phyloP scores from a whole-genome alignment of 1,140 invertebrate species.

The Antheraea mylitta region DNA sequence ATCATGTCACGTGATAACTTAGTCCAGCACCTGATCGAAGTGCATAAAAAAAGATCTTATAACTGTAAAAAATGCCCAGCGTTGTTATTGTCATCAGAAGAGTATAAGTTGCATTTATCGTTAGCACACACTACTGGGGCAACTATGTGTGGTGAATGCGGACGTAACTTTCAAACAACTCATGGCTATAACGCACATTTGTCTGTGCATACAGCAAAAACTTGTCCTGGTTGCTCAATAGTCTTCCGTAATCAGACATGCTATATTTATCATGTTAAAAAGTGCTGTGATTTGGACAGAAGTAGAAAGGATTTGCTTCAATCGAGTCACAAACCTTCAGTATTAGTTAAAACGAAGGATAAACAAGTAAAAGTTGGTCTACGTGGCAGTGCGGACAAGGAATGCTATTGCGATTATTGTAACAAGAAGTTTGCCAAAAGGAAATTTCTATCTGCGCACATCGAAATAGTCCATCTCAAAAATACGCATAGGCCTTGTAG shows the following conservation, averaged over 20 bases:
- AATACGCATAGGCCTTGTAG: conserved; percentile 56
- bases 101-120: conserved; percentile 34
- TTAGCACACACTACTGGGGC: conserved; percentile 39
- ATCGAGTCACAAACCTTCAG: conserved; percentile 37
- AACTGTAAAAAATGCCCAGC: conserved; percentile 55
- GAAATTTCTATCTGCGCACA: conserved; percentile 53
- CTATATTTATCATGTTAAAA: conserved; percentile 50
- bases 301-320: conserved; percentile 27
- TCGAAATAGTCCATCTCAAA: conserved; percentile 62
- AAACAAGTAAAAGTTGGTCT: conserved; percentile 48
- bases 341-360: conserved; percentile 40
- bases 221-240: conserved; percentile 53
- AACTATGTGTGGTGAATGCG: conserved; percentile 52
- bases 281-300: conserved; percentile 49
- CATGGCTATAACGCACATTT: conserved; percentile 47
- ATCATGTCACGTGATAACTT: conserved; percentile 49
- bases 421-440: conserved; percentile 53
- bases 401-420: conserved; percentile 62
- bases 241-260: conserved; percentile 55
- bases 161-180: conserved; percentile 40
- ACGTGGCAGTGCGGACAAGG: conserved; percentile 39
- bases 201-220: conserved; percentile 41
- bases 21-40: conserved; percentile 37
- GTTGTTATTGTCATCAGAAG: conserved; percentile 29
- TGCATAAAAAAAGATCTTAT: conserved; percentile 38